A percentile compares a stretch with the other conserved stretches of the same genome.
These are phyloP conservation scores for Ictalurus furcatus DNA, from an alignment of 2,113 vertebrate genomes.

Conservation along the genomic window DNA sequence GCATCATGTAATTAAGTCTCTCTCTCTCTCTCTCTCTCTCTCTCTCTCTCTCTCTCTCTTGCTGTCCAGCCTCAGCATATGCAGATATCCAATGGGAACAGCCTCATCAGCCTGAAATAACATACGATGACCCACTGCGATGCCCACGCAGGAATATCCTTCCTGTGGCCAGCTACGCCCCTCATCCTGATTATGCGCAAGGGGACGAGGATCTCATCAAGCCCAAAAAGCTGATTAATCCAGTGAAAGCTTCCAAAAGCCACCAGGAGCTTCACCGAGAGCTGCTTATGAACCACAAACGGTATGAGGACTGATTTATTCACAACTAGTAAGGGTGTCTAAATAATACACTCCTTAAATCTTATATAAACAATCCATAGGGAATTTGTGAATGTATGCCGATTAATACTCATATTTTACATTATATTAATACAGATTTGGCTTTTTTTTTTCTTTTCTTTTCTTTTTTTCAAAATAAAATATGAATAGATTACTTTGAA, in stretches of 20 bases:
- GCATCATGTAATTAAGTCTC: neutral
- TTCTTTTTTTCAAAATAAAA: neutral
- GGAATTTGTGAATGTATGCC: neutral
- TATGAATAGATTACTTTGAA: neutral
- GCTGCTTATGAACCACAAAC: conserved; percentile 86
- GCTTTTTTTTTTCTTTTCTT: neutral
- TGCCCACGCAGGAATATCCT: conserved; percentile 47
- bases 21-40: neutral
- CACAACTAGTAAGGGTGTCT: neutral
- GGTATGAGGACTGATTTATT: conserved; percentile 64
- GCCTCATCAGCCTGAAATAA: conserved; percentile 61
- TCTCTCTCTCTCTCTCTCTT: neutral
- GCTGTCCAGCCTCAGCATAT: conserved; percentile 79
- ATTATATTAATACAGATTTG: neutral
- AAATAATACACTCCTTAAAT: neutral
- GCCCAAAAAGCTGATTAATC: conserved; percentile 87
- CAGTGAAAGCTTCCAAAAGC: conserved; percentile 86
- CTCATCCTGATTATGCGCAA: conserved; percentile 80
- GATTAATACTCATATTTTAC: neutral
- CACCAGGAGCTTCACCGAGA: conserved; percentile 89
- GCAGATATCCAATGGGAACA: conserved; percentile 81
- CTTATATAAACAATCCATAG: neutral
- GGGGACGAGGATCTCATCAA: conserved; percentile 85
- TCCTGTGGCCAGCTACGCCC: conserved; percentile 68
- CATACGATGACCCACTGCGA: conserved; percentile 10